Conservation (phyloP, 2,113 vertebrate genomes). For the Malurus melanocephalus region DNA sequence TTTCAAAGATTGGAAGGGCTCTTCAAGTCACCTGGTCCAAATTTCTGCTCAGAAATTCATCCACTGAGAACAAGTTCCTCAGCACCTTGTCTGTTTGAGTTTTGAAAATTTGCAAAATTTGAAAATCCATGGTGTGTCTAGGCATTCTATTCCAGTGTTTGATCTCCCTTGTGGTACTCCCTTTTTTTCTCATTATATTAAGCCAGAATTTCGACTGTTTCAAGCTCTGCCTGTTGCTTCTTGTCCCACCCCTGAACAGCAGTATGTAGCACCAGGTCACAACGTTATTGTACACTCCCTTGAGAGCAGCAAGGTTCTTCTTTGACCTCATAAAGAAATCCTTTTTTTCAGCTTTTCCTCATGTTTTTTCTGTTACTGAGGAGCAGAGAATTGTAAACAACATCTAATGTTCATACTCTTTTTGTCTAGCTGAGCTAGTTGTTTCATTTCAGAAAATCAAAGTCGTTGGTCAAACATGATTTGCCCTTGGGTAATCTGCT, state of each 20-base stretch:
- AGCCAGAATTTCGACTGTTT: background rate
- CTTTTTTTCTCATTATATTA: background rate
- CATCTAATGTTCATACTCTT: background rate
- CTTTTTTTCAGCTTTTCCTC: background rate
- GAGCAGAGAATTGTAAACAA: background rate
- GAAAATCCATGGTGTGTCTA: background rate
- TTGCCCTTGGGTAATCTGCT: background rate
- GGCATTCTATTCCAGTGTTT: background rate
- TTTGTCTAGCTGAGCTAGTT: background rate
- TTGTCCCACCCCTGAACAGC: background rate
- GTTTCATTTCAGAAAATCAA: background rate
- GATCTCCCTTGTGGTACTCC: rapidly evolving
- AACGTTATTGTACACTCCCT: background rate
- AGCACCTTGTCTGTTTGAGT: rapidly evolving
- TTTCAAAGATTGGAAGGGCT: background rate
- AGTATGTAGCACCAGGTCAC: background rate
- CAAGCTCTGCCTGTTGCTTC: background rate
- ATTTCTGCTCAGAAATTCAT: background rate
- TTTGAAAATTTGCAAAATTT: background rate
- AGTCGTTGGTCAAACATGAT: background rate
- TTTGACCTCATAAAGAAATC: background rate
- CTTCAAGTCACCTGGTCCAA: background rate
- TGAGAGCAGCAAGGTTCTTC: background rate
- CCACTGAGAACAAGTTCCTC: background rate
- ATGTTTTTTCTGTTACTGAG: background rate